phyloP scores from a whole-genome alignment of 2,797 vertebrate genomes.

The Enteromius viviparus region DNA sequence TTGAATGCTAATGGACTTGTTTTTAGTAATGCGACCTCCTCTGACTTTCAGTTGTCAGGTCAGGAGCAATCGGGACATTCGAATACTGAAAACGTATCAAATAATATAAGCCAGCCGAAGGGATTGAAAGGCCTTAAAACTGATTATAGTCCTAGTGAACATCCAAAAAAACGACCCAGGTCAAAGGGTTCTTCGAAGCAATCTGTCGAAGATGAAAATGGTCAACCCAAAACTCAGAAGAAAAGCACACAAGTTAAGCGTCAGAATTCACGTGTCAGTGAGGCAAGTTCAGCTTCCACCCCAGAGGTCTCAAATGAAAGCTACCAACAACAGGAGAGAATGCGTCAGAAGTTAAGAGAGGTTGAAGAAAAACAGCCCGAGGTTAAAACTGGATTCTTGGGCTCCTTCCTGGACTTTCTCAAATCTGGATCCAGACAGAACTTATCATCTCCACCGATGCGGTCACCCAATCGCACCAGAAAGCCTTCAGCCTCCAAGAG shows the following conservation, averaged over 20 bases:
- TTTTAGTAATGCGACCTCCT: constrained; percentile 75
- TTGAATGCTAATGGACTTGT: constrained; percentile 81
- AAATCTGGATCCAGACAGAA: constrained; percentile 97
- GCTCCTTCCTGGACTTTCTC: constrained; percentile 97
- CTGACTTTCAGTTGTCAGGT: constrained; percentile 78
- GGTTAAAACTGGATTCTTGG: constrained; percentile 97
- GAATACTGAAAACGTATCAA: constrained; percentile 69
- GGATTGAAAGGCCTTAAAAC: constrained; percentile 75
- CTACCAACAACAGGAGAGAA: constrained; percentile 95
- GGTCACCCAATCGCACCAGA: constrained; percentile 86
- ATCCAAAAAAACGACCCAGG: constrained; percentile 85
- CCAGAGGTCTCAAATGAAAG: constrained; percentile 84
- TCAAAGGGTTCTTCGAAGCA: constrained; percentile 83
- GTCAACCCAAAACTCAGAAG: constrained; percentile 81
- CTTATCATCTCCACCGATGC: constrained; percentile 88
- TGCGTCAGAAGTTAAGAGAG: constrained; percentile 96
- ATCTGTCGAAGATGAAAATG: constrained; percentile 79
- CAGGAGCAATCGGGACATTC: constrained; percentile 74
- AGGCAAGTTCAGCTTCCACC: constrained; percentile 80
- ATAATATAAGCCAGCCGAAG: constrained; percentile 67
- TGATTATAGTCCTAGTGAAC: constrained; percentile 82
- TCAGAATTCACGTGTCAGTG: constrained; percentile 85
- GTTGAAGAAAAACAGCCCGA: constrained; percentile 99
- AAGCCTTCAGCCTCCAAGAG: constrained; percentile 83
- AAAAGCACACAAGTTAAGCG: constrained; percentile 85